phyloP scores from a whole-genome alignment of 2,888 invertebrate species.

The Bembecia ichneumoniformis region DNA sequence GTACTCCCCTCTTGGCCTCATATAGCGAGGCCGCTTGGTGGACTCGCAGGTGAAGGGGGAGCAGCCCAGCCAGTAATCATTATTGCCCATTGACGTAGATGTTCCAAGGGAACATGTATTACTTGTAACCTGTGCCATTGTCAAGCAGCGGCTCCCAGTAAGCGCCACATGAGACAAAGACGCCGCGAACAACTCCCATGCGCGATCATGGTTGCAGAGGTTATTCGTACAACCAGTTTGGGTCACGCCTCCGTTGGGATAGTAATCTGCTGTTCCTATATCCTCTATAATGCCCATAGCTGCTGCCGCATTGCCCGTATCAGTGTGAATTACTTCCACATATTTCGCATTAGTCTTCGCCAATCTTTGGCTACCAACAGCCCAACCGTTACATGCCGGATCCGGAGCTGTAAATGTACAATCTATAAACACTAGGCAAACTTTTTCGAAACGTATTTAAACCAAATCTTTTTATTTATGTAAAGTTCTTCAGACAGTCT shows the following conservation, averaged over 20 bases:
- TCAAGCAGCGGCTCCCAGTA: conserved; percentile 4
- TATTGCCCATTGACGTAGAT: conserved; percentile 3
- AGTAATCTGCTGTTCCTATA: conserved; percentile 9
- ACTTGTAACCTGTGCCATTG: conserved; percentile 4
- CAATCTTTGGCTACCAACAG: conserved; percentile 1
- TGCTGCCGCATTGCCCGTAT: conserved; percentile 1
- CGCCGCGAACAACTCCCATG: conserved; percentile 9
- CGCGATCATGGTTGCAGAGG: conserved; percentile 9
- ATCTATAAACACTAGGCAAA: neutral
- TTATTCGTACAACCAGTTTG: conserved; percentile 10
- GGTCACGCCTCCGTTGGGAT: conserved; percentile 22
- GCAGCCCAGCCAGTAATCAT: no score
- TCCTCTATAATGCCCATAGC: conserved; percentile 6
- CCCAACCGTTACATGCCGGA: conserved; percentile 45
- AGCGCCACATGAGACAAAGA: conserved; percentile 4
- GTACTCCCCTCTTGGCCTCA: no score
- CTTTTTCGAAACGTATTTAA: neutral
- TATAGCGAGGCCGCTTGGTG: no score
- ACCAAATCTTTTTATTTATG: no score
- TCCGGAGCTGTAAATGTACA: conserved; percentile 4
- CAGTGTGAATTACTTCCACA: conserved; percentile 18
- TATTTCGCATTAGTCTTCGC: conserved; percentile 9
- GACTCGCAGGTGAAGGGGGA: no score
- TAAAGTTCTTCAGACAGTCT: no score
- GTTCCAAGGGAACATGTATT: conserved; percentile 6